Conservation (phyloP, 2,113 vertebrate species). For the Anguilla japonica region DNA sequence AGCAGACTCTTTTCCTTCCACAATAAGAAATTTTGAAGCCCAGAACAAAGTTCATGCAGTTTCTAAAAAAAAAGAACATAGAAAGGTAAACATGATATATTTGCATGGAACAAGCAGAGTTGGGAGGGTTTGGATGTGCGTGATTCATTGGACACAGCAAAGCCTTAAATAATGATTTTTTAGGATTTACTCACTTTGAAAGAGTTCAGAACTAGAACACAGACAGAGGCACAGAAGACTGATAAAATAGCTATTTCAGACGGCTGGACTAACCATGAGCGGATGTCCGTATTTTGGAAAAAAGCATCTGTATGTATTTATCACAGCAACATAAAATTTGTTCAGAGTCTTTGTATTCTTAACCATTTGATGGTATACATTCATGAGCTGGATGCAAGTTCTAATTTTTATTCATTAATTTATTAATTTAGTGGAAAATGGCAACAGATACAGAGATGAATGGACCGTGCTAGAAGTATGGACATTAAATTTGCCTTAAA, state of each 20-base stretch:
- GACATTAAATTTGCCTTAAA: background rate
- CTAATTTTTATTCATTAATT: background rate
- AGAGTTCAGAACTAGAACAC: conserved; percentile 23
- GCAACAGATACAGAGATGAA: background rate
- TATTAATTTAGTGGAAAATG: background rate
- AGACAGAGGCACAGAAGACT: conserved; percentile 13
- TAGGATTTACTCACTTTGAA: background rate
- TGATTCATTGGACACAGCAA: conserved; percentile 58
- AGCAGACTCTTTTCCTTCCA: conserved; percentile 3
- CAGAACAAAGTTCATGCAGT: conserved; percentile 53
- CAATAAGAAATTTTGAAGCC: background rate
- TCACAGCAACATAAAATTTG: background rate
- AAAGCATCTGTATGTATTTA: conserved; percentile 75
- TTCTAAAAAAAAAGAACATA: conserved; percentile 38
- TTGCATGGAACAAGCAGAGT: conserved; percentile 37
- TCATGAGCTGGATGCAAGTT: too few relatives aligned
- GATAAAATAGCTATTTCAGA: conserved; percentile 27
- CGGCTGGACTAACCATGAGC: conserved; percentile 72
- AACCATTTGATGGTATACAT: background rate
- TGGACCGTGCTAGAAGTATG: too few relatives aligned
- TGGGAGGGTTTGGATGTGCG: conserved; percentile 39
- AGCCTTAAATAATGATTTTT: conserved; percentile 51
- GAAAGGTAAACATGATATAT: background rate
- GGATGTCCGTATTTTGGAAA: conserved; percentile 82
- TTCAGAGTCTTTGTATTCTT: background rate